phyloP scores from a whole-genome alignment of 2,888 invertebrate genomes.

The Cordilura impudica region DNA sequence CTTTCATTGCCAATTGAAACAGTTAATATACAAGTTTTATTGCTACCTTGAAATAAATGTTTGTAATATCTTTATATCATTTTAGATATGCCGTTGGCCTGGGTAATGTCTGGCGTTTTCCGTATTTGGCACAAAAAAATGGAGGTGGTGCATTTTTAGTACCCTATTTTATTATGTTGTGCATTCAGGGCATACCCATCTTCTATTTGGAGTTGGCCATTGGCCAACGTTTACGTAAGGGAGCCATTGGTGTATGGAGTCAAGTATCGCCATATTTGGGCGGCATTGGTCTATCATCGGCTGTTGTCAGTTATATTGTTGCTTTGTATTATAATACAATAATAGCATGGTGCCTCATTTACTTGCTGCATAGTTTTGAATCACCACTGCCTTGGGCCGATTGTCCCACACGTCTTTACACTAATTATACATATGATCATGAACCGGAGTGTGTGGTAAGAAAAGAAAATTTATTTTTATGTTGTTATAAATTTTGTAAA shows the following conservation, averaged over 20 bases:
- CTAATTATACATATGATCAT: constrained; percentile 86
- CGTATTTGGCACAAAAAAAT: constrained; percentile 95
- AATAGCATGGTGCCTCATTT: constrained; percentile 98
- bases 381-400: constrained; percentile 94
- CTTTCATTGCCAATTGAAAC: no score
- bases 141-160: constrained; percentile 98
- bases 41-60: no score
- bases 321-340: constrained; percentile 98
- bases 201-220: constrained; percentile 97
- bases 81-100: constrained; percentile 92
- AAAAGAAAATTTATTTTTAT: constrained; percentile 62
- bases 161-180: constrained; percentile 96
- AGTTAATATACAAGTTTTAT: no score
- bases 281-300: constrained; percentile 95
- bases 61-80: no score
- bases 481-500: background rate
- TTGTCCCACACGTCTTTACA: constrained; percentile 90
- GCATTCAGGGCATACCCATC: constrained; percentile 96
- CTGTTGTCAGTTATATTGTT: constrained; percentile 97
- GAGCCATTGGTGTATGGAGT: constrained; percentile 97
- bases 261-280: constrained; percentile 90
- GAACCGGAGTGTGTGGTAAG: constrained; percentile 91
- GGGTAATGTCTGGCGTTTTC: constrained; percentile 97
- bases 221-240: constrained; percentile 94
- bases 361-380: constrained; percentile 95